Evolutionary conservation across 2,113 vertebrate species (phyloP).

Genomic region (Pachypanchax playfairii): DNA sequence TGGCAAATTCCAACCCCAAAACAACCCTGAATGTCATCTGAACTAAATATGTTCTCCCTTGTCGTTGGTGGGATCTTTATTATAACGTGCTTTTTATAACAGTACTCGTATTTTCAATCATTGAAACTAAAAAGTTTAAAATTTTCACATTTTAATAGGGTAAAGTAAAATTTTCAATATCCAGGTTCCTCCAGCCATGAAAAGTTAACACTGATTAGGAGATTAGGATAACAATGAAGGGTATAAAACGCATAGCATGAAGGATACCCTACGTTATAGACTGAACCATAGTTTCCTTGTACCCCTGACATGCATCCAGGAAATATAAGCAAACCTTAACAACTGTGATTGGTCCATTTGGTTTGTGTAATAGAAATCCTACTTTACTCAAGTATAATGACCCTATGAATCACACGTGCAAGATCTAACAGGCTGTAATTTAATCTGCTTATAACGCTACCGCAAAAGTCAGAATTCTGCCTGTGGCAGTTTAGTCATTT

Average conservation of each 20-base stretch:
- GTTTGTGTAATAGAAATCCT: not conserved
- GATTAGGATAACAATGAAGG: not conserved
- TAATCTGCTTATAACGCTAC: not conserved
- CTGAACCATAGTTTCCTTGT: not conserved
- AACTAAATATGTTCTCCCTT: no score
- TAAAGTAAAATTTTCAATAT: not conserved
- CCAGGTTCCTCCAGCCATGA: not conserved
- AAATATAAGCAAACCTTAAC: not conserved
- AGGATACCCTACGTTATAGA: not conserved
- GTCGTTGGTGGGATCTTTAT: not conserved
- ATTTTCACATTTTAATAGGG: no score
- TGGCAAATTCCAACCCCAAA: not conserved
- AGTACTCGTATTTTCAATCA: no score
- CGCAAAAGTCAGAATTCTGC: not conserved
- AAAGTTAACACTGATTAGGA: not conserved
- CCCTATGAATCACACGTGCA: slow-evolving; percentile 2
- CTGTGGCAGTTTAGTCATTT: not conserved
- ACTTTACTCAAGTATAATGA: not conserved
- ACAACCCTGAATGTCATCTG: not conserved
- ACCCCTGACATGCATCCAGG: not conserved
- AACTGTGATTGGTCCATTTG: not conserved
- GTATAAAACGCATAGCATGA: no score
- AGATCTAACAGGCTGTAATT: slow-evolving; percentile 8
- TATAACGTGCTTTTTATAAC: not conserved
- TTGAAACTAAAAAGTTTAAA: no score